phyloP scores from a whole-genome alignment of 2,888 invertebrate species.

The Pasiphila rectangulata region DNA sequence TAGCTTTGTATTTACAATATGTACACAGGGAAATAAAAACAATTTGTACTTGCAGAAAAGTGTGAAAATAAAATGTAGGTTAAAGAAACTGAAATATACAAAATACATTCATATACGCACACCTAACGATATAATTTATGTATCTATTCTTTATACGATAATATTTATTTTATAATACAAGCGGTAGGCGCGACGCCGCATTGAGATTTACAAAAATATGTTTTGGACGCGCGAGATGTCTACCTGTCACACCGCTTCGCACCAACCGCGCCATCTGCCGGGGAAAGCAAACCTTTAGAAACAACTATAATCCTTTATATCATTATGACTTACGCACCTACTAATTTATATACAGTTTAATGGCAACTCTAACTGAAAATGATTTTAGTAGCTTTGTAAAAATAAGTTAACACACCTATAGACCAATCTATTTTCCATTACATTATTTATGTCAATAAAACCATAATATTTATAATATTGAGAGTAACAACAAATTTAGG shows the following conservation, averaged over 20 bases:
- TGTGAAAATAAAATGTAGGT: slow-evolving; percentile 62
- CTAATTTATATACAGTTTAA: slow-evolving; percentile 5
- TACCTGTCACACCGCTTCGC: slow-evolving; percentile 65
- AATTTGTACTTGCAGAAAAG: slow-evolving; percentile 82
- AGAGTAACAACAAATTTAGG: slow-evolving; percentile 5
- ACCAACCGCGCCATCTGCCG: slow-evolving; percentile 50
- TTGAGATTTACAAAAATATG: slow-evolving; percentile 70
- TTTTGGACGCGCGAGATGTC: slow-evolving; percentile 39
- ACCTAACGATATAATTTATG: slow-evolving; percentile 44
- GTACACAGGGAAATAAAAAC: slow-evolving; percentile 80
- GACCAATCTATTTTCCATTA: not conserved
- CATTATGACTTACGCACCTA: not conserved
- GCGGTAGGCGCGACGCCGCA: slow-evolving; percentile 45
- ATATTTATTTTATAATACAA: slow-evolving; percentile 51
- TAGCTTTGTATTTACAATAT: slow-evolving; percentile 78
- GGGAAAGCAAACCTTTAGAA: slow-evolving; percentile 42
- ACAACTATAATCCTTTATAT: slow-evolving; percentile 27
- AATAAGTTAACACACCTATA: slow-evolving; percentile 14
- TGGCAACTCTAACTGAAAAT: slow-evolving; percentile 11
- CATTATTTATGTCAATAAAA: not conserved
- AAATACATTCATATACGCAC: slow-evolving; percentile 37
- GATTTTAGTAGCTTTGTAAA: slow-evolving; percentile 11
- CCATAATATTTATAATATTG: slow-evolving; percentile 9
- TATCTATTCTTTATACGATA: slow-evolving; percentile 43
- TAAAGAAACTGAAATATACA: slow-evolving; percentile 71